Base-by-base conservation (phyloP, 2,888 invertebrate genomes). In the Buathra laborator region DNA sequence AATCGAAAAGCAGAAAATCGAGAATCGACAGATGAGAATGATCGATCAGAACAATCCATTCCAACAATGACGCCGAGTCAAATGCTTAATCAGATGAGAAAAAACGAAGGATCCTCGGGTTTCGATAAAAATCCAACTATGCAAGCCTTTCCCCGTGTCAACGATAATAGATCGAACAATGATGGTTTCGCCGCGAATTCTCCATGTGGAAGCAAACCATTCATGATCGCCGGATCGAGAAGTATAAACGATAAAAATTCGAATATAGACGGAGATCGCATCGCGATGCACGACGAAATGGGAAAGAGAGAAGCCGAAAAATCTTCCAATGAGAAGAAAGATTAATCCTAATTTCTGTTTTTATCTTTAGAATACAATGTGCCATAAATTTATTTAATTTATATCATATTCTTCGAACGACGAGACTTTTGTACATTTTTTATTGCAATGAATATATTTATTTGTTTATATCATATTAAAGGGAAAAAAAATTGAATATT, bases 11-110 rank as follows among this genome's bases (percentile, higher is more conserved):
- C 24, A 24, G 3, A 24, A 24, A 24, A 24, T 24, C 24, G 24
- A 10, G 59, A 62, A 2, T 29, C 59, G 32, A 37, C 9, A 7
- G 64, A 64, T 16, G 51, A 80, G 66, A 51, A 80, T 46, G 14
- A 67, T 10, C 2, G 44, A 56, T 14, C 16, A 7, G 37, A 46
- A n/a, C 9, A n/a, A 1, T 29, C 37, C 14, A n/a, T 9, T 14
- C 29, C 37, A 7, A 9, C 46, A 1, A 48, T 53, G 14, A 48
- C 76, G 1, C 70, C 76, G 10, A 59, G 66, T 0, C 44, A 79
- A 70, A 76, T 71, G 62, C n/a, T 81, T 7, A 86, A 70, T 68
- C 24, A 71, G 4, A 83, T 85, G 83, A 83, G 62, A 44, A 64
- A 9, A 12, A 10, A 32, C 16, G 16, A 24, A 14, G 67, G 75